These are phyloP conservation scores for Steinernema khuongi DNA, from an alignment of 1,140 invertebrate species.

Conservation along the genomic window DNA sequence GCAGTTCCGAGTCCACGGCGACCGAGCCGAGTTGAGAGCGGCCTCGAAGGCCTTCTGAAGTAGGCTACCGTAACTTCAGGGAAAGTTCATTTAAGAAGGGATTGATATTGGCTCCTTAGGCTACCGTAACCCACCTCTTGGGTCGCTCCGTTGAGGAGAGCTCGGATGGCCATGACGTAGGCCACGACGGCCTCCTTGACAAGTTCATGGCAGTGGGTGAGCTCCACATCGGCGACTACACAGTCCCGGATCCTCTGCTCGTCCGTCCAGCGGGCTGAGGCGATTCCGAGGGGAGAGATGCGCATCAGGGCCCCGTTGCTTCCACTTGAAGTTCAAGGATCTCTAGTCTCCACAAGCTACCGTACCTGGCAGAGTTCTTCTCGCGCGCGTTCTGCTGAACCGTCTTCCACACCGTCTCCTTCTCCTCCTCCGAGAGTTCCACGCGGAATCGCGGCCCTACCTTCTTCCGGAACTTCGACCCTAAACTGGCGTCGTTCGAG, in stretches of 20 bases:
- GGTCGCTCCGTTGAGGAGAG: constrained; percentile 28
- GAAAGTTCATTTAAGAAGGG: constrained; percentile 23
- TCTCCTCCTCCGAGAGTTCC: constrained; percentile 20
- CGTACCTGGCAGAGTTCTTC: constrained; percentile 21
- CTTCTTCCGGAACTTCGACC: neutral
- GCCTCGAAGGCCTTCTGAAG: constrained; percentile 12
- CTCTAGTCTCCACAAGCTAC: too few species aligned
- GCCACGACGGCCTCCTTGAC: constrained; percentile 24
- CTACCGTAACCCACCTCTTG: neutral
- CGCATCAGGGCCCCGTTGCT: constrained; percentile 40
- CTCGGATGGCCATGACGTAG: constrained; percentile 27
- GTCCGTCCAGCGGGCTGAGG: neutral
- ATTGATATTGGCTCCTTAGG: too few species aligned
- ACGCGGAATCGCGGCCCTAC: constrained; percentile 16
- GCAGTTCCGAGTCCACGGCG: constrained; percentile 22
- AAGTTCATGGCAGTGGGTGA: constrained; percentile 34
- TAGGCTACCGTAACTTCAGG: neutral
- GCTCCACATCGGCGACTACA: constrained; percentile 20
- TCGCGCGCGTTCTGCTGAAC: constrained; percentile 10
- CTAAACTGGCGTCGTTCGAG: constrained; percentile 12
- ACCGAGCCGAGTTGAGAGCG: constrained; percentile 2
- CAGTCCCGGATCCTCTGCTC: constrained; percentile 28
- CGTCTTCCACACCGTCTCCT: neutral
- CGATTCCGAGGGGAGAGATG: constrained; percentile 37
- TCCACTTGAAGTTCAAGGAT: too few species aligned